Percentiles rank a stretch among this genome's conserved stretches.
Evolutionary conservation across 53 echinoderm and acorn worm genomes (phyloP).

Genomic region (Actinopyga echinites): DNA sequence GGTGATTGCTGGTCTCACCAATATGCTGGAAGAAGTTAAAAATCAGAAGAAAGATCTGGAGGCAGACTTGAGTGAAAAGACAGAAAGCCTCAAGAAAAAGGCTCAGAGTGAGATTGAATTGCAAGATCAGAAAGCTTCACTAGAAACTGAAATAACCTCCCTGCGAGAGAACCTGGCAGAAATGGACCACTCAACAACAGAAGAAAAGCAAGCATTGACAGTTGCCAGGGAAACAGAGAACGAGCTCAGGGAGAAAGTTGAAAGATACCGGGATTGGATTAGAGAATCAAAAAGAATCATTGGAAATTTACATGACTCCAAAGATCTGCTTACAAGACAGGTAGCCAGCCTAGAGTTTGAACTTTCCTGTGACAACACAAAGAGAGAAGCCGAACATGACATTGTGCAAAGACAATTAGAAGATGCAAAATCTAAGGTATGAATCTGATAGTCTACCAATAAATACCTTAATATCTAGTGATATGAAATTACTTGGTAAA

Average conservation of each 20-base stretch:
- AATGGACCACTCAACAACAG: background rate
- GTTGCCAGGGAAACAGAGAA: background rate
- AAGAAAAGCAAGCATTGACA: background rate
- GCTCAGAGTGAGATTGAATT: background rate
- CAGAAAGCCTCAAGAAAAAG: background rate
- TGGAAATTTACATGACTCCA: background rate
- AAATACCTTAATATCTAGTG: no score
- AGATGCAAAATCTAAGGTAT: no score
- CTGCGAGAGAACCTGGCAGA: background rate
- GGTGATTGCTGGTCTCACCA: no score
- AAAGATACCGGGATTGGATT: background rate
- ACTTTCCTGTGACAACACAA: background rate
- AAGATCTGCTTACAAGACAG: background rate
- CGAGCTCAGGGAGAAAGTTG: slow-evolving; percentile 6
- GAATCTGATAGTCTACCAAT: no score
- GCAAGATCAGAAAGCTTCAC: background rate
- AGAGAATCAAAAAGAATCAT: background rate
- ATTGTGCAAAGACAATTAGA: background rate
- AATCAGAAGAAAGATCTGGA: no score
- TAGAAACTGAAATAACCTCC: background rate
- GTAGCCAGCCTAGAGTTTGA: background rate
- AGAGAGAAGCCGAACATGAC: background rate
- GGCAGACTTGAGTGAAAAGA: no score
- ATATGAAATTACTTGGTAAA: no score
- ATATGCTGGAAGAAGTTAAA: no score